A percentile compares a stretch with the other conserved stretches of the same genome.
Conservation (phyloP, 2,888 invertebrate genomes). For the Drosophila nr. fundita region DNA sequence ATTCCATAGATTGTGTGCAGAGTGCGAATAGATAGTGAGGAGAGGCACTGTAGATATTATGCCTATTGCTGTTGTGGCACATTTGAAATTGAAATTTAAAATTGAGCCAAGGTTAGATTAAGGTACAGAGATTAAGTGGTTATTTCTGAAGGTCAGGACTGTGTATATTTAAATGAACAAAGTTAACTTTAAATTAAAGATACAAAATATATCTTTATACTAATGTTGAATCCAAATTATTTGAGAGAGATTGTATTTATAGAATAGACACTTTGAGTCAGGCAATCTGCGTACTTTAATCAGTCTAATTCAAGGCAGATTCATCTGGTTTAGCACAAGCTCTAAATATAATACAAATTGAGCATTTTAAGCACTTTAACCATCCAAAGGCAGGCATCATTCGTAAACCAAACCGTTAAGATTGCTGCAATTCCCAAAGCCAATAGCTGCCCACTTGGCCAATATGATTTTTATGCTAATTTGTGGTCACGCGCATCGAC, state of each 20-base stretch:
- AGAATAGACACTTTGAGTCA: background rate
- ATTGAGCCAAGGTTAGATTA: background rate
- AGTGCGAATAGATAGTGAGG: background rate
- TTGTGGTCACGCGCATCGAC: constrained; percentile 69
- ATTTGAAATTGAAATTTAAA: background rate
- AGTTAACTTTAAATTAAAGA: background rate
- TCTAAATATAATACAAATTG: constrained; percentile 13
- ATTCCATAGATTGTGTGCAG: background rate
- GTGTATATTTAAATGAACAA: background rate
- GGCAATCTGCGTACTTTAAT: constrained; percentile 2
- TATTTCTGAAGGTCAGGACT: background rate
- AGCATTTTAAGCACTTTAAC: constrained; percentile 30
- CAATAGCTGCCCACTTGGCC: constrained; percentile 56
- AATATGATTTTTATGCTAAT: constrained; percentile 82
- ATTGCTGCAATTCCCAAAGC: constrained; percentile 17
- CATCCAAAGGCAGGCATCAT: constrained; percentile 13
- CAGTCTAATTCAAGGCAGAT: background rate
- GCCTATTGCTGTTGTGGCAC: constrained; percentile 35
- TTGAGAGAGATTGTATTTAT: background rate
- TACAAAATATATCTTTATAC: background rate
- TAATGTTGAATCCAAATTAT: background rate
- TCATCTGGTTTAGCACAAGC: constrained; percentile 4
- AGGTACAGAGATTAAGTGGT: background rate
- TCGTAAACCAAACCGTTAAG: constrained; percentile 9
- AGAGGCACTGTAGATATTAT: background rate